phyloP scores from a whole-genome alignment of 2,888 invertebrate genomes.

The Parapristionchus giblindavisi region DNA sequence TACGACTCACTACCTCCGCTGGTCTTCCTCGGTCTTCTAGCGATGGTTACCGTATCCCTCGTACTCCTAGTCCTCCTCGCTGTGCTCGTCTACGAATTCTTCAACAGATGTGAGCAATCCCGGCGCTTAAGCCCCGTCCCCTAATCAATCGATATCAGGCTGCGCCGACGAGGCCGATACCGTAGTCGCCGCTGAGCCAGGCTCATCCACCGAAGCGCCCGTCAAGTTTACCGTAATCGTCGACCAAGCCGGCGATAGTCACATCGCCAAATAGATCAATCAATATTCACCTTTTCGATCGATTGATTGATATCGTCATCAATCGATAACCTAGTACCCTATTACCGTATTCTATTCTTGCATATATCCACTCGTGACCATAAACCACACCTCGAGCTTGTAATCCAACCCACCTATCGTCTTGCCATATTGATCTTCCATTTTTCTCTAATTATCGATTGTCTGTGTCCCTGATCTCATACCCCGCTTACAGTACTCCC shows the following conservation, averaged over 20 bases:
- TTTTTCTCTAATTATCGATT: too few relatives aligned
- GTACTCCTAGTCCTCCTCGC: constrained; percentile 27
- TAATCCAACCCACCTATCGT: too few relatives aligned
- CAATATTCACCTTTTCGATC: too few relatives aligned
- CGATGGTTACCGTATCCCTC: constrained; percentile 32
- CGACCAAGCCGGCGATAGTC: constrained; percentile 33
- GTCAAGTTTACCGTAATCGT: constrained; percentile 34
- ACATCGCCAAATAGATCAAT: constrained; percentile 35
- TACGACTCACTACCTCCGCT: constrained; percentile 6
- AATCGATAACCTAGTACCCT: too few relatives aligned
- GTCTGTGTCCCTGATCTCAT: too few relatives aligned
- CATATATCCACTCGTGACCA: too few relatives aligned
- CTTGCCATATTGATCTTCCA: too few relatives aligned
- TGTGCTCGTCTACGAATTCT: constrained; percentile 10
- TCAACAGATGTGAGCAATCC: constrained; percentile 15
- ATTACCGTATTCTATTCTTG: too few relatives aligned
- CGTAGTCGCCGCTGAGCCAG: constrained; percentile 5
- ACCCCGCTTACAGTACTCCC: too few relatives aligned
- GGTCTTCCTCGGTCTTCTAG: constrained; percentile 21
- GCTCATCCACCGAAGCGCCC: neutral
- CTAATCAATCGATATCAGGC: neutral
- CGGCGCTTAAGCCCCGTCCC: neutral
- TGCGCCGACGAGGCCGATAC: constrained; percentile 16
- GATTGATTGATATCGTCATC: too few relatives aligned
- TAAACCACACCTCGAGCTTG: too few relatives aligned